Base-by-base conservation (phyloP, 2,797 vertebrate genomes). In the Falco biarmicus region DNA sequence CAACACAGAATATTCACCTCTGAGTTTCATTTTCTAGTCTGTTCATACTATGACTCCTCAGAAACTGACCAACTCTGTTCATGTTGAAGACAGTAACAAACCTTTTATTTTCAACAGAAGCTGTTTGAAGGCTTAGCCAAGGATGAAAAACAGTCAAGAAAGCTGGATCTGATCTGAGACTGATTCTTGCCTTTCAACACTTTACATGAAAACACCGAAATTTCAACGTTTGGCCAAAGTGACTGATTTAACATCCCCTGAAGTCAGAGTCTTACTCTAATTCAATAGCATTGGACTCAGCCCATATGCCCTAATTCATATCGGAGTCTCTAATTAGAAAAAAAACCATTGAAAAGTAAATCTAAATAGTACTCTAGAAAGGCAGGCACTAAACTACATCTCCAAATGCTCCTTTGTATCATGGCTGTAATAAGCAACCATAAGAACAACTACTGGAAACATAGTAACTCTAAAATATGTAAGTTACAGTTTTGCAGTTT, bases 111-210 rank as follows among this genome's bases (percentile, higher is more conserved):
- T 79, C 61, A 73, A 90, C 77, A 91, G 83, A 91, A 94, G 83
- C 20, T 66, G 48, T 84, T 70, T 53, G 53, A 91, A 84, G 64
- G 14, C 51, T 41, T 64, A 84, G 71, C 41, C 68, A 68, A 85
- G 53, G 56, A 92, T 21, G 50, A 79, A 69, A 90, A 75, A 37
- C 43, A 63, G 20, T 93, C 85, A 89, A 34, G 59, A 95, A 74
- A 66, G 37, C 22, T 83, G 77, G 70, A 79, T 89, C 34, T 82
- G 88, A 90, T 88, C 65, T 90, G 25, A 79, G 61, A 74, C 25
- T 24, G 28, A 87, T 70, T 94, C 56, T 70, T 84, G 12, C n/a
- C 47, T 94, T 94, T 95, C 90, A 94, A 45, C 65, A 84, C 76
- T 70, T 82, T 63, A 89, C 48, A 71, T 64, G 51, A 77, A 95